Percentiles rank a stretch among this genome's conserved stretches.
phyloP scores from a whole-genome alignment of 1,140 invertebrate species.

The Eupeodes corollae region DNA sequence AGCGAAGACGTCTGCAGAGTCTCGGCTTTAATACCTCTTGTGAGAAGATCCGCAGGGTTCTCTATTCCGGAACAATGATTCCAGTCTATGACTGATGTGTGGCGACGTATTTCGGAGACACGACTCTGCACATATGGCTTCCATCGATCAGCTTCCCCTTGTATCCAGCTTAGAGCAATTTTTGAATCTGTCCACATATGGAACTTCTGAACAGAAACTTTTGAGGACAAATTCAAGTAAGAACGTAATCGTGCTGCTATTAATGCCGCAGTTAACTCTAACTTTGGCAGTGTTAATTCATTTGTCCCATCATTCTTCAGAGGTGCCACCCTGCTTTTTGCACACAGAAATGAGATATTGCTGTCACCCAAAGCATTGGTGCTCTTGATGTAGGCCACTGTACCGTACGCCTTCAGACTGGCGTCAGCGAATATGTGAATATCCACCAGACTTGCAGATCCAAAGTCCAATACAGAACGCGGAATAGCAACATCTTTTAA shows the following conservation, averaged over 20 bases:
- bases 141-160: neutral
- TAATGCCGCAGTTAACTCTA: too few relatives aligned
- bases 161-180: conserved; percentile 3
- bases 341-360: conserved; percentile 16
- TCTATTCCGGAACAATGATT: conserved; percentile 9
- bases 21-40: conserved; percentile 3
- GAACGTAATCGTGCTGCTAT: conserved; percentile 12
- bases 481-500: too few relatives aligned
- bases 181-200: conserved; percentile 3
- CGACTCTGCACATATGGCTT: conserved; percentile 21
- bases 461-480: too few relatives aligned
- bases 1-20: too few relatives aligned
- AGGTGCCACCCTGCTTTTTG: conserved; percentile 35
- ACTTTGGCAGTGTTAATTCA: conserved; percentile 21
- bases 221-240: neutral
- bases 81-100: conserved; percentile 11
- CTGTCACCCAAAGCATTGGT: conserved; percentile 7
- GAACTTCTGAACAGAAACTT: neutral
- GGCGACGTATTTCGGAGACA: conserved; percentile 12
- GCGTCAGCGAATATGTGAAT: conserved; percentile 24
- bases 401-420: conserved; percentile 18
- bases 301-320: conserved; percentile 15
- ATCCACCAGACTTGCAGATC: conserved; percentile 6
- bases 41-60: too few relatives aligned
- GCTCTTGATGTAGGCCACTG: conserved; percentile 19